Conservation (phyloP, 1,140 invertebrate species). For the Ectropis grisescens region DNA sequence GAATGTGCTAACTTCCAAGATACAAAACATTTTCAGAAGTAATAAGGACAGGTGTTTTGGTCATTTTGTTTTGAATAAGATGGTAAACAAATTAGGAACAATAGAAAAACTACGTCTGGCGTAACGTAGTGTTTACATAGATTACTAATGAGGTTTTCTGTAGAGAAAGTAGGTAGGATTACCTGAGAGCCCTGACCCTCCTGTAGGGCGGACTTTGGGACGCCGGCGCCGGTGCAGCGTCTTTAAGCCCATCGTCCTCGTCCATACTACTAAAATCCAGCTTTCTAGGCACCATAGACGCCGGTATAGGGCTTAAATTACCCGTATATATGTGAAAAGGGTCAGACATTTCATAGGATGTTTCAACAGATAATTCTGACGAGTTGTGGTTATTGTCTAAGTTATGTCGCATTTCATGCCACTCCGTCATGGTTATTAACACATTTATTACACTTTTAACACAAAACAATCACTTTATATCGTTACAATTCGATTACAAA, state of each 20-base stretch:
- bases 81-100: too few species aligned
- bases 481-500: constrained; percentile 21
- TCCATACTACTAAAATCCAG: constrained; percentile 55
- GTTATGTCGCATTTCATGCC: constrained; percentile 52
- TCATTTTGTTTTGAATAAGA: too few species aligned
- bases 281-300: constrained; percentile 52
- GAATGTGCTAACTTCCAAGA: too few species aligned
- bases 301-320: constrained; percentile 56
- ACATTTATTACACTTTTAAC: constrained; percentile 38
- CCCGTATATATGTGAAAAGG: constrained; percentile 58
- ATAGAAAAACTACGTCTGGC: too few species aligned
- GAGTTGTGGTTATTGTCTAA: constrained; percentile 45
- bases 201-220: constrained; percentile 81
- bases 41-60: too few species aligned
- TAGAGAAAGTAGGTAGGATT: constrained; percentile 15
- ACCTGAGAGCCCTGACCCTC: constrained; percentile 80
- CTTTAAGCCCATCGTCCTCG: constrained; percentile 41
- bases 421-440: constrained; percentile 51
- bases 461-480: constrained; percentile 21
- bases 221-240: constrained; percentile 33
- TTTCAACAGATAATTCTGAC: constrained; percentile 53
- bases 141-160: neutral
- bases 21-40: too few species aligned
- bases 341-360: constrained; percentile 55
- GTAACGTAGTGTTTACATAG: too few species aligned